phyloP scores from a whole-genome alignment of 2,113 vertebrate genomes.

The Ptilorrhoa leucosticta region DNA sequence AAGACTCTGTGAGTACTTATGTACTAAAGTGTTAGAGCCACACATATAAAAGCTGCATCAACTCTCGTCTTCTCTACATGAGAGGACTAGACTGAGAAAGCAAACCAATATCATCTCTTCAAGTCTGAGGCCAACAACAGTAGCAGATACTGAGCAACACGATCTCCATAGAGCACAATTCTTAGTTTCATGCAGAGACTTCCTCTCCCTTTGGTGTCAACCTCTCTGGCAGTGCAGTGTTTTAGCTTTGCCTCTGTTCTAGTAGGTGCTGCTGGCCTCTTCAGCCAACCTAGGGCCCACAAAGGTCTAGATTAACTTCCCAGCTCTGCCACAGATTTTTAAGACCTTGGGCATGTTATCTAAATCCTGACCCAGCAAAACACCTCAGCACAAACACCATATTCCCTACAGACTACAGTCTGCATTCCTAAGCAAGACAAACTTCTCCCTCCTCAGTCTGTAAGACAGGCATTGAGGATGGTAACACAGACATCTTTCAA shows the following conservation, averaged over 20 bases:
- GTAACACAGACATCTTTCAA: neutral
- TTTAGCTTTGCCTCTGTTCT: neutral
- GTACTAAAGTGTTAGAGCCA: neutral
- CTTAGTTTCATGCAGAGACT: neutral
- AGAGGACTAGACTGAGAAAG: neutral
- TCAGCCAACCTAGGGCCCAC: neutral
- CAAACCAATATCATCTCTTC: neutral
- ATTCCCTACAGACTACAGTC: neutral
- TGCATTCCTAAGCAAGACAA: neutral
- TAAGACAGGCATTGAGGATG: neutral
- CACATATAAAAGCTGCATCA: neutral
- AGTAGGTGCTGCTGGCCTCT: neutral
- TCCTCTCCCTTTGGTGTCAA: neutral
- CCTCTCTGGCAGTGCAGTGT: neutral
- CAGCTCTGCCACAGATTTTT: neutral
- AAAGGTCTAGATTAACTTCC: neutral
- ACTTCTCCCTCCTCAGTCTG: neutral
- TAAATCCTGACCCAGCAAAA: neutral
- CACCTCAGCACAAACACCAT: neutral
- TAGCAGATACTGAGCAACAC: neutral
- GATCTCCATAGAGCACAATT: neutral
- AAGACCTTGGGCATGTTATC: neutral
- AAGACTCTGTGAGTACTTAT: neutral
- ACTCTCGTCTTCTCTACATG: neutral
- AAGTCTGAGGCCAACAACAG: neutral